phyloP scores from a whole-genome alignment of 2,797 vertebrate species.

The Macrochelys suwanniensis region DNA sequence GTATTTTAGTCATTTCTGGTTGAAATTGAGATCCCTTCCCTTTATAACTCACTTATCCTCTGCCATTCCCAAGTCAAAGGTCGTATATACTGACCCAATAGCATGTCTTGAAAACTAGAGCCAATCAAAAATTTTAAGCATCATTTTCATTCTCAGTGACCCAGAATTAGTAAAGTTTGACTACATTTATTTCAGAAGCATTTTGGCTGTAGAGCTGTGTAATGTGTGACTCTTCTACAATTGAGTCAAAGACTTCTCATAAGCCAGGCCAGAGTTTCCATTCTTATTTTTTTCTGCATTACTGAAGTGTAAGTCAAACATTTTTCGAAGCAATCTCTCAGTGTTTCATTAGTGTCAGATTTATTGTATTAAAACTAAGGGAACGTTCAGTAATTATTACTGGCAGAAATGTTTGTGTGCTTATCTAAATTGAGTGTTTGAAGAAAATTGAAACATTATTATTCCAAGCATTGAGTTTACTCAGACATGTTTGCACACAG shows the following conservation, averaged over 20 bases:
- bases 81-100: too few relatives aligned
- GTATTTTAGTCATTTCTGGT: too few relatives aligned
- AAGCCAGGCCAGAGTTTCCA: not conserved
- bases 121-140: too few relatives aligned
- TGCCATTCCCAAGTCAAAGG: too few relatives aligned
- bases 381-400: conserved; percentile 33
- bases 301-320: conserved; percentile 15
- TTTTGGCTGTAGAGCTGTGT: too few relatives aligned
- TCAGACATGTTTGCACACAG: conserved; percentile 52
- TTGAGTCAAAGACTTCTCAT: not conserved
- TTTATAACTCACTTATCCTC: too few relatives aligned
- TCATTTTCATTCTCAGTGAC: too few relatives aligned
- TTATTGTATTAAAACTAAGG: conserved; percentile 67
- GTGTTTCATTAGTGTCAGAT: conserved; percentile 51
- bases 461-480: conserved; percentile 72
- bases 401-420: conserved; percentile 49
- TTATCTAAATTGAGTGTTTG: conserved; percentile 73
- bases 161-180: too few relatives aligned
- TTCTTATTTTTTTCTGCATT: not conserved
- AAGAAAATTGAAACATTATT: conserved; percentile 72
- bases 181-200: too few relatives aligned
- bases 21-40: too few relatives aligned
- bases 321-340: conserved; percentile 34
- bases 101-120: too few relatives aligned
- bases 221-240: not conserved